Evolutionary conservation across 2,797 vertebrate species (phyloP).

Genomic region (Miichthys miiuy): DNA sequence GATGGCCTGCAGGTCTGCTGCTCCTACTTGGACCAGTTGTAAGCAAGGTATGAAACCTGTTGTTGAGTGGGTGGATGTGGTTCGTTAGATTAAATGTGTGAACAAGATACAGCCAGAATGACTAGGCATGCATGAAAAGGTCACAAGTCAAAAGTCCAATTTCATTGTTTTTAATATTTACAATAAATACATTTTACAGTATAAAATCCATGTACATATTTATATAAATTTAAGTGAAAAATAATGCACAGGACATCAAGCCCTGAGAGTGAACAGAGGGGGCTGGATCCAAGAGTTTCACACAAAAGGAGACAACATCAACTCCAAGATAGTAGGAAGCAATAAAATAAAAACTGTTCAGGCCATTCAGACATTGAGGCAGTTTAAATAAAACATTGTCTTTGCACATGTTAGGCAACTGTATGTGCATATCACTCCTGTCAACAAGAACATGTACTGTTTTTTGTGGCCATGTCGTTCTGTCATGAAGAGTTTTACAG

Average conservation of each 20-base stretch:
- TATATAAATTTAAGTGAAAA: constrained; percentile 89
- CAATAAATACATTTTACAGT: constrained; percentile 95
- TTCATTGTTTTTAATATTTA: constrained; percentile 91
- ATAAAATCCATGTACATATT: constrained; percentile 90
- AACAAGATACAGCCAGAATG: constrained; percentile 33
- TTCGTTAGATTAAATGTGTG: constrained; percentile 55
- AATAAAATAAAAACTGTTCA: constrained; percentile 60
- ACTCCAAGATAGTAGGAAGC: constrained; percentile 50
- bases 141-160: constrained; percentile 50
- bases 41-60: constrained; percentile 47
- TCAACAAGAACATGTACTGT: constrained; percentile 69
- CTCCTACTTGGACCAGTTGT: constrained; percentile 26
- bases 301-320: constrained; percentile 77
- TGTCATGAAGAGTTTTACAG: constrained; percentile 80
- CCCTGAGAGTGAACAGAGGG: constrained; percentile 93
- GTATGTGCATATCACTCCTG: constrained; percentile 79
- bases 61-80: constrained; percentile 67
- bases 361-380: constrained; percentile 81
- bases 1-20: constrained; percentile 60
- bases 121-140: neutral
- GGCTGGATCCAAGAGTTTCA: constrained; percentile 80
- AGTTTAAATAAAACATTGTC: constrained; percentile 91
- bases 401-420: constrained; percentile 74
- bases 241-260: constrained; percentile 94
- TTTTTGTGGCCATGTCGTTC: constrained; percentile 64